phyloP scores from a whole-genome alignment of 2,113 vertebrate species.

The Callipepla squamata region DNA sequence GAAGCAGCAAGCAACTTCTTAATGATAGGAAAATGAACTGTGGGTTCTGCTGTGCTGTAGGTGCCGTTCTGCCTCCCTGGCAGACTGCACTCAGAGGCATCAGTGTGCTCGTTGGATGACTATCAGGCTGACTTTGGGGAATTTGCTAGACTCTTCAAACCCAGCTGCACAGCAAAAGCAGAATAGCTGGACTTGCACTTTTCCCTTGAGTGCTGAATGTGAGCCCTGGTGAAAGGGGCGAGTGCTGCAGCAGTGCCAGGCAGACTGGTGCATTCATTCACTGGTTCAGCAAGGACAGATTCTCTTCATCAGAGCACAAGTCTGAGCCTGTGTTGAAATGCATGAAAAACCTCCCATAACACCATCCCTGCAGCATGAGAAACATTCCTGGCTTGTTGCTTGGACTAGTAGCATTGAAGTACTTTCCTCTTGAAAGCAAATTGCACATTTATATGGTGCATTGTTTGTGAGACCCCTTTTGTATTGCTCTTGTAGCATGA shows the following conservation, averaged over 20 bases:
- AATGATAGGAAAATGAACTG: not conserved
- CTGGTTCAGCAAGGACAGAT: not conserved
- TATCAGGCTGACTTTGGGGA: not conserved
- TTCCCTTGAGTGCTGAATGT: constrained; percentile 13
- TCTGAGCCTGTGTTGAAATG: not conserved
- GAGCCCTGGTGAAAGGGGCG: not conserved
- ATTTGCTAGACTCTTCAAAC: constrained; percentile 55
- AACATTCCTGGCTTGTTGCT: not conserved
- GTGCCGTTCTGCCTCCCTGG: fast-evolving
- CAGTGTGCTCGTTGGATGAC: not conserved
- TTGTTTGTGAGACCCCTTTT: not conserved
- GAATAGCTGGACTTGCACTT: constrained; percentile 62
- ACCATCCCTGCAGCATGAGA: not conserved
- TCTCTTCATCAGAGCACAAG: not conserved
- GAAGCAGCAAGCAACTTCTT: not conserved
- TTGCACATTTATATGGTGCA: fast-evolving
- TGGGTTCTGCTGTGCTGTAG: not conserved
- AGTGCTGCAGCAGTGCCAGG: not conserved
- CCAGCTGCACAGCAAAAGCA: constrained; percentile 1
- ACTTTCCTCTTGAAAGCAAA: not conserved
- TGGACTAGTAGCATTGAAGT: not conserved
- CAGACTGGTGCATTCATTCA: not conserved
- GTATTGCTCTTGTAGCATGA: not conserved
- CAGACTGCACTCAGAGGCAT: not conserved
- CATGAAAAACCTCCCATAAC: not conserved